phyloP scores from a whole-genome alignment of 2,888 invertebrate species.

The Rhagonycha fulva region DNA sequence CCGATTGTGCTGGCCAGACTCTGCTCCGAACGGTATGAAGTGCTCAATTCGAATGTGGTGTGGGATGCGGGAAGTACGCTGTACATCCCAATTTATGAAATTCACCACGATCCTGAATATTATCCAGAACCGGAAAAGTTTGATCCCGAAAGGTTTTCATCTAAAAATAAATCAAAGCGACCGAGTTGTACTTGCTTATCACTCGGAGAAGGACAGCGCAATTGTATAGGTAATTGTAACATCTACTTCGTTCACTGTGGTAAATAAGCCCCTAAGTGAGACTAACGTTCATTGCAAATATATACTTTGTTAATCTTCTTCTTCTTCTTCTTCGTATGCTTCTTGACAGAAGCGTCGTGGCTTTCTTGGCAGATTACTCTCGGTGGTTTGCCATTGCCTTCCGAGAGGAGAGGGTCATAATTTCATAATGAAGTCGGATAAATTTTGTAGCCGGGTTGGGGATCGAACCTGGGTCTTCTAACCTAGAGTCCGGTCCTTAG shows the following conservation, averaged over 20 bases:
- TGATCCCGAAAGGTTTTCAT: slow-evolving; percentile 64
- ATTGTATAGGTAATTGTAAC: slow-evolving; percentile 61
- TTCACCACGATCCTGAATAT: slow-evolving; percentile 42
- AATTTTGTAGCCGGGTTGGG: too few relatives aligned
- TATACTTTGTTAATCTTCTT: too few relatives aligned
- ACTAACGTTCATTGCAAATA: too few relatives aligned
- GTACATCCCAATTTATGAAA: slow-evolving; percentile 37
- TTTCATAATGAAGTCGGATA: too few relatives aligned
- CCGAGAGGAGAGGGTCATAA: too few relatives aligned
- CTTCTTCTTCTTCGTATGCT: too few relatives aligned
- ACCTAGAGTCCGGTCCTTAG: too few relatives aligned
- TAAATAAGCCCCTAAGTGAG: too few relatives aligned
- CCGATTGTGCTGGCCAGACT: slow-evolving; percentile 38
- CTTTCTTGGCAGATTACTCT: too few relatives aligned
- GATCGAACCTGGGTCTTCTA: too few relatives aligned
- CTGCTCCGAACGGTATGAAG: slow-evolving; percentile 38
- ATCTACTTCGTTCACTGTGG: neutral
- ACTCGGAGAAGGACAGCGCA: slow-evolving; percentile 62
- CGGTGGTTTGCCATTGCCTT: too few relatives aligned
- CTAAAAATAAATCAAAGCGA: slow-evolving; percentile 56
- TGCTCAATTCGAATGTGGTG: slow-evolving; percentile 39
- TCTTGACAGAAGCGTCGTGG: too few relatives aligned
- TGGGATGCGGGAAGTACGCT: slow-evolving; percentile 33
- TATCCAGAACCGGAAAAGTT: slow-evolving; percentile 64
- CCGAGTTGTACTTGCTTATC: slow-evolving; percentile 61